Base-by-base conservation (phyloP, 2,888 invertebrate genomes). In the Linnaemya tessellans region DNA sequence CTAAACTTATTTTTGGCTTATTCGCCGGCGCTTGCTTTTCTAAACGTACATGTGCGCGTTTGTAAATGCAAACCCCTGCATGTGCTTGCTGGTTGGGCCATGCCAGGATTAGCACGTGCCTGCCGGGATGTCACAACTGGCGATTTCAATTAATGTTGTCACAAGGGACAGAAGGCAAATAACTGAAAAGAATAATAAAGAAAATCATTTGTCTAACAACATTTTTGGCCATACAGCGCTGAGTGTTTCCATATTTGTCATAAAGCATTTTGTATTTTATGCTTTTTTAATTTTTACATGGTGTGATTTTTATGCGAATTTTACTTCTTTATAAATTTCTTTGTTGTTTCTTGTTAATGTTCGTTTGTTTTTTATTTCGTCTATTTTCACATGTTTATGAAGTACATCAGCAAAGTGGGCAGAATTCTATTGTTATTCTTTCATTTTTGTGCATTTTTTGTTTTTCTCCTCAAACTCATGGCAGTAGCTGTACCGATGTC, bases 231-330 rank as follows among this genome's bases (percentile, higher is more conserved):
- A 30, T 38, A 38, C 25, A n/a, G 3, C 58, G 3, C 58, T 15
- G 11, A 49, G 62, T 49, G 54, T 38, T 25, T 70, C 25, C 54
- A 13, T 49, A 49, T 80, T 58, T 82, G 81, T 75, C 81, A 82
- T 43, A 64, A 77, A 43, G 20, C 22, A 49, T 82, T 54, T 62
- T 70, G 41, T 70, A 64, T 41, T 82, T 75, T 68, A 64, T 70
- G 70, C n/a, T 84, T 80, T 80, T 49, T 64, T 70, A 71, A 64
- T 70, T 80, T 84, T 49, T 38, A 49, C 58, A 68, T 75, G 79
- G 74, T 75, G 74, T 80, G 75, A 75, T 75, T 84, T 84, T 84
- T 75, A 80, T 84, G 70, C 20, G 74, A 70, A 70, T 74, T 74
- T 74, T 79, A 82, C 79, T 74, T 80, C 64, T 74, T 62, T 35